Evolutionary conservation across 2,797 vertebrate species (phyloP), one percentile per base, ranked within the genome.

Genomic region (Antennarius maculatus): DNA sequence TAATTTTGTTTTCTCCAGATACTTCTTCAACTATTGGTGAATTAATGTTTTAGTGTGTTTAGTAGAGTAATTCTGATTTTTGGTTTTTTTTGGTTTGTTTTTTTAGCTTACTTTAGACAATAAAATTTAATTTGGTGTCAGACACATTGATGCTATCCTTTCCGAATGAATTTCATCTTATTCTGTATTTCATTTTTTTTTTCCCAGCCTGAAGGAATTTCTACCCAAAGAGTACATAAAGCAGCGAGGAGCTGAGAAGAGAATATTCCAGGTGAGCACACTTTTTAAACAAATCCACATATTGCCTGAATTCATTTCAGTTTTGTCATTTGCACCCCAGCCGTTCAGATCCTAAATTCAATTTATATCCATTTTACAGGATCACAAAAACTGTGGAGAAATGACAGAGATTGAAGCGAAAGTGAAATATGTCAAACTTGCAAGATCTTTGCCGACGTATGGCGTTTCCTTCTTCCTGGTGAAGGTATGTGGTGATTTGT

Each of bases 161-260:
- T 59, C 53, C 62, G 11, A 42, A 3, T 49, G 6, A 57, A 12
- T 49, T 52, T 67, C 41, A 58, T 0, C 9, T 9, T 70, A 1
- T 64, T 23, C 18, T 65, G 5, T 31, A 3, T 76, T 69, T 71
- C 0, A 5, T 76, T 74, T 71, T 65, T 31, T 54, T 59, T 67
- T 34, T 34, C 10, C 13, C 54, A 99, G 98, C 87, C 91, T 99
- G 62, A 99, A 99, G 91, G 98, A 99, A 91, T 99, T 99, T 90
- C 91, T 99, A 72, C 98, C 98, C 59, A 99, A 99, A 94, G 98
- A 99, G 82, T 99, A 99, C 72, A 97, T 98, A 79, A 99, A 99
- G 88, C 98, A 99, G 86, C 95, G 96, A 91, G 96, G 95, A 74
- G 89, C 97, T 6, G 98, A 99, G 89, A 99, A 99, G 91, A 97